Base-by-base conservation (phyloP, 1,140 invertebrate genomes). In the Sinonovacula constricta region DNA sequence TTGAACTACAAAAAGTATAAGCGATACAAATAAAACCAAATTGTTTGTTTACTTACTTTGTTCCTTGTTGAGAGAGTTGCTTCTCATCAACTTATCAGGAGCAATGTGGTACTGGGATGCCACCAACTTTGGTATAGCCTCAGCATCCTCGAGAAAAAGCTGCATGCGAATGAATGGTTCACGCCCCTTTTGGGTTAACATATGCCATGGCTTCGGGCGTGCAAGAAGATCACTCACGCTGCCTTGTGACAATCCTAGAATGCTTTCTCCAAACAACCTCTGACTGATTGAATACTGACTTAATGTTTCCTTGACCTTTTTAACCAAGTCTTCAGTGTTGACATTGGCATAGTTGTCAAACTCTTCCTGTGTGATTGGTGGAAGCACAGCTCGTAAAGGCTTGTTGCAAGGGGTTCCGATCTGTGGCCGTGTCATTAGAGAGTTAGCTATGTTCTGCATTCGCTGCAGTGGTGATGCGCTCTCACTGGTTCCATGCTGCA, bases 111-210 rank as follows among this genome's bases (percentile, higher is more conserved):
- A 99, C 92, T 99, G 98, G 68, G 96, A 97, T 60, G 97, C 97
- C 2, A 99, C 97, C 75, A 99, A 91, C 89, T 98, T 98, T 89
- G 98, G 97, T 2, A 99, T 97, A 2, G 98, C 97, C 86, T 99
- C 98, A 80, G 98, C 96, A 89, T 99, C 98, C 80, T 96, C 96
- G 0, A 99, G 92, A 96, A 98, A 99, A 10, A 98, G 91, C 90
- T 99, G 97, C 98, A 99, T 99, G 56, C 98, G 93, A 71, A 99
- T 98, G 92, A 99, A 99, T 0, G 98, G 98, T 90, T 99, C 98
- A 26, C 98, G 92, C 0, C 98, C 98, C 91, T 99, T 99, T 89
- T 99, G 98, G 78, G 97, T 98, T 3, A 99, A 93, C 97, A 99
- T 99, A 88, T 98, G 97, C 98, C 98, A 99, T 0, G 98, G 98